Base-by-base conservation (phyloP, 30 jellyfish, hydroid and myxozoan genomes). In the Sanderia malayensis region DNA sequence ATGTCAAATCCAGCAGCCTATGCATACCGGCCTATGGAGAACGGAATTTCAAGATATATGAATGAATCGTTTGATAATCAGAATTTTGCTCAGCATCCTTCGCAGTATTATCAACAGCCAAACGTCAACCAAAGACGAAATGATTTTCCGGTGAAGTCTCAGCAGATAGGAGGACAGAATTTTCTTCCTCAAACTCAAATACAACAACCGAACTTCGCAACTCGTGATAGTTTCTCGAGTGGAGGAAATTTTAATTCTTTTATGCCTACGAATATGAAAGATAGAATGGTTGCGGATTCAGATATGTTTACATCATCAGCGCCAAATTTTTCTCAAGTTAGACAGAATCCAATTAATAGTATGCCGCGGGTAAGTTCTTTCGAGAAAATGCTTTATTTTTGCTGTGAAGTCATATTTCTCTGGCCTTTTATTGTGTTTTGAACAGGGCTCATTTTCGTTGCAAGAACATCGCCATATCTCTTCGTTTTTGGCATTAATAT, bases 21-120 rank as follows among this genome's bases (percentile, higher is more conserved):
- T 80, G 88, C 61, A 28, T 76, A 44, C 63, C 88, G 88, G 67
- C 67, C 73, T 22, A 81, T 71, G 82, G 94, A 81, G 94, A 81
- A 81, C 81, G 94, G 94, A 41, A 81, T 81, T 77, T 70, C 94
- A 69, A 82, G 94, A 58, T 81, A 65, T 76, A 70, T 81, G 82
- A 59, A 83, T 44, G 94, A 81, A 44, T 82, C 44, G 55, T 81
- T 69, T 37, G 94, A 81, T 30, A 33, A 70, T 17, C 94, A 81
- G 74, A 81, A 61, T 86, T 71, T 71, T 49, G 77, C 34, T 22
- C 94, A 81, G 67, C 94, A 81, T 33, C 86, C 85, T 19, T 31
- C 20, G 44, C 83, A 81, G 45, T 71, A 22, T 68, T 81, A 52
- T 47, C 94, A 70, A 58, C 94, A 81, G 55, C 28, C 78, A 25